A percentile compares a stretch with the other conserved stretches of the same genome.
These are phyloP conservation scores for Drosophila colorata DNA, from an alignment of 2,888 invertebrate genomes.

Conservation along the genomic window DNA sequence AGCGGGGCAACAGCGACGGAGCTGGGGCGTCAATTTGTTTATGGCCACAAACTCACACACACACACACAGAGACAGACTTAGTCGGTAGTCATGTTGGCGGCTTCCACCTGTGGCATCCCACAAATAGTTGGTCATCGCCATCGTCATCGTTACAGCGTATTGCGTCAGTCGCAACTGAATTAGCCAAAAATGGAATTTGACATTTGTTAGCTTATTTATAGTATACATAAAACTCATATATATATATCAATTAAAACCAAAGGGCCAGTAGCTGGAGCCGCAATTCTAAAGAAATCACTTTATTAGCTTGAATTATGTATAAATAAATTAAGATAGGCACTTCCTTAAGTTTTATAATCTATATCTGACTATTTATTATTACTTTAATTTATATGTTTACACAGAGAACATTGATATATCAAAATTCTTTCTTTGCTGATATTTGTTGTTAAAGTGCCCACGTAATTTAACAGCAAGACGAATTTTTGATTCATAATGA, in stretches of 20 bases:
- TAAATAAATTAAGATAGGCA: no score
- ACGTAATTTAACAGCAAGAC: no score
- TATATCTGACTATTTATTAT: no score
- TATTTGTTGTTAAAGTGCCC: no score
- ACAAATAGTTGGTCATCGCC: constrained; percentile 17
- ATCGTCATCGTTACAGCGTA: constrained; percentile 1
- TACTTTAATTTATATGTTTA: no score
- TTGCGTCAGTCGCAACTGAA: constrained; percentile 7
- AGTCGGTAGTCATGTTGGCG: constrained; percentile 16
- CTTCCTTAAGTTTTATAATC: no score
- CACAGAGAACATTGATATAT: no score
- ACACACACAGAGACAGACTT: neutral
- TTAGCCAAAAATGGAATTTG: constrained; percentile 5
- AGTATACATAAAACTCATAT: neutral
- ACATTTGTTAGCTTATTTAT: constrained; percentile 3
- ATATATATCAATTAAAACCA: neutral
- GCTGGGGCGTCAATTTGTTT: constrained; percentile 53
- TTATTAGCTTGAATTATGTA: no score
- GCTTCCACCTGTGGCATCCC: constrained; percentile 56
- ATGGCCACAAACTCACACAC: constrained; percentile 25
- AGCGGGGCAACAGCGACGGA: neutral
- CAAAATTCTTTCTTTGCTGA: no score
- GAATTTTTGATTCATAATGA: no score
- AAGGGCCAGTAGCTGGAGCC: neutral
- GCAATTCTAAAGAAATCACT: no score